phyloP scores from a whole-genome alignment of 1,140 invertebrate species.

The Aphis gossypii region DNA sequence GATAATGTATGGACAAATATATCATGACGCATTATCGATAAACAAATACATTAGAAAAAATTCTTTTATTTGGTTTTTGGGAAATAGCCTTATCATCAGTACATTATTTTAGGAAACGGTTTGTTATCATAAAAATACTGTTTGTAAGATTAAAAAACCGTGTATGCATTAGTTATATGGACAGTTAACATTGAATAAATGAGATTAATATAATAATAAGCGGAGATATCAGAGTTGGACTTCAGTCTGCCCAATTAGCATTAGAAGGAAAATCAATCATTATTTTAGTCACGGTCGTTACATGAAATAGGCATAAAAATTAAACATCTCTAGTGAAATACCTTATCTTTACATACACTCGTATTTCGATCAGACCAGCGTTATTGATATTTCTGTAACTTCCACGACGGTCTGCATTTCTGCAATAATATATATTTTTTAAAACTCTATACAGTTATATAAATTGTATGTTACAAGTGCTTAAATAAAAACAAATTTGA shows the following conservation, averaged over 20 bases:
- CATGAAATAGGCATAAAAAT: not conserved
- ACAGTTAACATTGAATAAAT: not conserved
- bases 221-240: not conserved
- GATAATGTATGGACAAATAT: not conserved
- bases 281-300: conserved; percentile 15
- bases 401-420: not conserved
- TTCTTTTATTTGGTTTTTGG: not conserved
- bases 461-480: too few species aligned
- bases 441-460: not conserved
- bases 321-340: not conserved
- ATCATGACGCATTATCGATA: not conserved
- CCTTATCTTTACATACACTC: not conserved
- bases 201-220: not conserved
- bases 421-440: not conserved
- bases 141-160: not conserved
- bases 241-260: not conserved
- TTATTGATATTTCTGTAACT: not conserved
- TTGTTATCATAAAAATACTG: conserved; percentile 4
- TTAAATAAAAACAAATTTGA: not conserved
- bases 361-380: not conserved
- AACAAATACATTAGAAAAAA: not conserved
- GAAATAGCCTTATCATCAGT: not conserved
- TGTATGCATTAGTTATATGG: not conserved
- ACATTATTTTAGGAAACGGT: not conserved
- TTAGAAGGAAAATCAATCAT: not conserved